Percentiles rank a stretch among this genome's conserved stretches.
phyloP scores from a whole-genome alignment of 2,888 invertebrate genomes.

The Amblyjoppa fuscipennis region DNA sequence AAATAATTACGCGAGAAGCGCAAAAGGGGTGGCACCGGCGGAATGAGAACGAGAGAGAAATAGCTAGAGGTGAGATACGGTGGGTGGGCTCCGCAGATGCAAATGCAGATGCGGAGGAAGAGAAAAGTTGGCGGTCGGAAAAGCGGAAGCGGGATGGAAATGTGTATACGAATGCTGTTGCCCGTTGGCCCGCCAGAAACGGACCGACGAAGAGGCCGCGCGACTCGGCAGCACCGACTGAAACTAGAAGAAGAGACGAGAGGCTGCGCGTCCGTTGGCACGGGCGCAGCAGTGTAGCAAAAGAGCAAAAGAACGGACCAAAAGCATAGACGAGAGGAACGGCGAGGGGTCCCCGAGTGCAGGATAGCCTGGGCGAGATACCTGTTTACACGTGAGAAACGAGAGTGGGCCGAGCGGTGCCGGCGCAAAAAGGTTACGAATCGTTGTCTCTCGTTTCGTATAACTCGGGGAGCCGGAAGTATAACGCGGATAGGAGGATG shows the following conservation, averaged over 20 bases:
- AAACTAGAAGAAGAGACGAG: slow-evolving; percentile 59
- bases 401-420: slow-evolving; percentile 26
- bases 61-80: slow-evolving; percentile 67
- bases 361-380: slow-evolving; percentile 53
- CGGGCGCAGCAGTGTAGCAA: slow-evolving; percentile 51
- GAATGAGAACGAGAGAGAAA: slow-evolving; percentile 57
- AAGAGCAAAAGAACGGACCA: slow-evolving; percentile 58
- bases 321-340: slow-evolving; percentile 44
- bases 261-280: slow-evolving; percentile 44
- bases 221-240: slow-evolving; percentile 6
- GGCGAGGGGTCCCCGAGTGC: slow-evolving; percentile 29
- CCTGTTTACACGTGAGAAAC: slow-evolving; percentile 70
- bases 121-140: slow-evolving; percentile 54
- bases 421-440: slow-evolving; percentile 60
- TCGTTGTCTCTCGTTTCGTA: slow-evolving; percentile 47
- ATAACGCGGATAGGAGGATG: slow-evolving; percentile 20
- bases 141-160: slow-evolving; percentile 78
- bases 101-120: slow-evolving; percentile 75
- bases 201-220: background rate
- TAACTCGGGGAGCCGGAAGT: slow-evolving; percentile 26
- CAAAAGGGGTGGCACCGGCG: slow-evolving; percentile 68
- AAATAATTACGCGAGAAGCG: slow-evolving; percentile 84
- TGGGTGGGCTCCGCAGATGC: slow-evolving; percentile 63
- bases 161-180: slow-evolving; percentile 74
- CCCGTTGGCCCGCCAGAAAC: slow-evolving; percentile 53